Base-by-base conservation (phyloP, 2,888 invertebrate genomes). In the Polymixis lichenea region DNA sequence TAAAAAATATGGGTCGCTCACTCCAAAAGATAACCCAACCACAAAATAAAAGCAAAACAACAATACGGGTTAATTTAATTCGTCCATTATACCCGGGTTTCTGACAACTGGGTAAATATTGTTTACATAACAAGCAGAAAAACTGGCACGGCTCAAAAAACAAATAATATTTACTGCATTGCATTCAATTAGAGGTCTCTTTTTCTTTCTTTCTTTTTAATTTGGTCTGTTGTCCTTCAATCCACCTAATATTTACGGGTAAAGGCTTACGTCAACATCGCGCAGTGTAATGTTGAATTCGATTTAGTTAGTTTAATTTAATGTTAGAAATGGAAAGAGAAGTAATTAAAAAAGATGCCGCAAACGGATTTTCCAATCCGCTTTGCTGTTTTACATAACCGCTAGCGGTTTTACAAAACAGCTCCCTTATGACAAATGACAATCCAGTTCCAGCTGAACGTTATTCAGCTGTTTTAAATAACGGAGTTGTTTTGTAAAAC, bases 121-220 rank as follows among this genome's bases (percentile, higher is more conserved):
- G 70, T 84, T 80, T 80, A 64, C 68, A 28, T 15, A 69, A 64
- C 60, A 71, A 78, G 7, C 46, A 46, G 53, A 60, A 72, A 67
- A 82, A 71, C 64, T 68, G 32, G 38, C 46, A 38, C 0, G 49
- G n/a, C 13, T 60, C 2, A 22, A 58, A 76, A 46, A 82, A 73
- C 72, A 74, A 84, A 32, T 66, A n/a, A 70, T 38, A 38, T 67
- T 67, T 46, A 68, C 51, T 55, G 1, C 46, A 61, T 28, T 78
- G 9, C n/a, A 61, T 28, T 28, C 15, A 78, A 69, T n/a, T 6
- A 51, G 3, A 22, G 38, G 15, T 3, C n/a, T 51, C 51, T 19
- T 11, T 15, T 51, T 64, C 55, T 55, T 66, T 49, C 17, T 5
- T 65, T 70, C 58, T 61, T 74, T 49, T 6, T 56, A 79, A 61